Evolutionary conservation across 2,888 invertebrate species (phyloP), one percentile per base, ranked within the genome.

Genomic region (Pemphredon lugubris): DNA sequence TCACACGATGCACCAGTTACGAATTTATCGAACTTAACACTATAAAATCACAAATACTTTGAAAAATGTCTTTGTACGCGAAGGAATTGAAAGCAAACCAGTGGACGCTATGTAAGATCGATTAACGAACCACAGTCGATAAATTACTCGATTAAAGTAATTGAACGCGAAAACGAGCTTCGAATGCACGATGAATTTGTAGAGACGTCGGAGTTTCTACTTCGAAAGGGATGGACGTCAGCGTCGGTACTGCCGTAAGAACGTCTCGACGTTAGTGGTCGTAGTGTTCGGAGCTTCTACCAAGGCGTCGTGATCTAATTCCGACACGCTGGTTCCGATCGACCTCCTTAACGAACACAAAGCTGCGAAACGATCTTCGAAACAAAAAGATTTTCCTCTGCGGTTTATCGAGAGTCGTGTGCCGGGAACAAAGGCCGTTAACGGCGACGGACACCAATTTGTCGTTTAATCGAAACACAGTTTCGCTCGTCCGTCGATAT

Each of bases 291-390:
- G 61, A 47, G 66, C 75, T 74, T 63, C 73, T 70, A 64, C 67
- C 61, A 74, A 72, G 54, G 73, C 77, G 75, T 63, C 71, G 55
- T 50, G 67, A 73, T 76, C 79, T 80, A 83, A 81, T 82, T 75
- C 67, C 75, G 74, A 74, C 75, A 47, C 60, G 63, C 59, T 53
- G 58, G 69, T 68, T 67, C 65, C 39, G 75, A 60, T 75, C 65
- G 74, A 55, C 67, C 57, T 55, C 37, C 61, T 65, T 75, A 50
- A 58, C 51, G 60, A 55, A 32, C 64, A 16, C 13, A 21, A 23
- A 37, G 23, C n/a, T 26, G 16, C 16, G 2, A 14, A 39, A 48
- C 64, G 9, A 23, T 45, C 40, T 37, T n/a, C 30, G 7, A 30
- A 30, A 30, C 30, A 2, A 30, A 9, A 9, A 30, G 30, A 30